Conservation (phyloP, 1,140 invertebrate genomes). For the Sycobia sp. region DNA sequence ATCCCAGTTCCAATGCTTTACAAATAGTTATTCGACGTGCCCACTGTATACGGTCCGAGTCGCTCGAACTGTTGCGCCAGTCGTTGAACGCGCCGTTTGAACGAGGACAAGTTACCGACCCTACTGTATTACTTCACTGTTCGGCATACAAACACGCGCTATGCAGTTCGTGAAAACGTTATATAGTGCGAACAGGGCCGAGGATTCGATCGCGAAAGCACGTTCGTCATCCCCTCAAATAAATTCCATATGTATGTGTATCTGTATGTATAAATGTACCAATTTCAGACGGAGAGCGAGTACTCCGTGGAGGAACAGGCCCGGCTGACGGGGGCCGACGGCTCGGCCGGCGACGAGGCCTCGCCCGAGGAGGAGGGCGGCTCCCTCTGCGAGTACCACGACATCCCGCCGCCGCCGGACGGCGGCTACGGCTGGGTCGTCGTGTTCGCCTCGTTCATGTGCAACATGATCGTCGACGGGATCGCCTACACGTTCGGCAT, state of each 20-base stretch:
- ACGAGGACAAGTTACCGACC: neutral
- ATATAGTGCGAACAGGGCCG: no score
- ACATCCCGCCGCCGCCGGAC: conserved; percentile 81
- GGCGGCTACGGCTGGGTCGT: conserved; percentile 92
- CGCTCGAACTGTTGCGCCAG: no score
- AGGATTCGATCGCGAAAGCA: no score
- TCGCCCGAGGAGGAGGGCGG: conserved; percentile 76
- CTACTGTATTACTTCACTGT: no score
- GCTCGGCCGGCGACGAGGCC: conserved; percentile 60
- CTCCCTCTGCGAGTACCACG: conserved; percentile 73
- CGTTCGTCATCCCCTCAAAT: no score
- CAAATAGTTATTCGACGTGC: no score
- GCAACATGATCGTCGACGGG: conserved; percentile 98
- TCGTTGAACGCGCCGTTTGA: neutral
- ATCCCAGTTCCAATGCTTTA: no score
- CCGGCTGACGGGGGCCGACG: conserved; percentile 67
- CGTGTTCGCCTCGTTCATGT: conserved; percentile 94
- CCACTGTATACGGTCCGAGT: no score
- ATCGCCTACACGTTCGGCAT: conserved; percentile 93
- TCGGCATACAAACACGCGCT: no score
- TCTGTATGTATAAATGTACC: no score
- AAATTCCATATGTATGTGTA: no score
- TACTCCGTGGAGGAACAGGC: conserved; percentile 79
- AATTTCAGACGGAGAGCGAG: conserved; percentile 86
- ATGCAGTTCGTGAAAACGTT: no score